phyloP scores from a whole-genome alignment of 2,797 vertebrate species.

The Microhierax caerulescens region DNA sequence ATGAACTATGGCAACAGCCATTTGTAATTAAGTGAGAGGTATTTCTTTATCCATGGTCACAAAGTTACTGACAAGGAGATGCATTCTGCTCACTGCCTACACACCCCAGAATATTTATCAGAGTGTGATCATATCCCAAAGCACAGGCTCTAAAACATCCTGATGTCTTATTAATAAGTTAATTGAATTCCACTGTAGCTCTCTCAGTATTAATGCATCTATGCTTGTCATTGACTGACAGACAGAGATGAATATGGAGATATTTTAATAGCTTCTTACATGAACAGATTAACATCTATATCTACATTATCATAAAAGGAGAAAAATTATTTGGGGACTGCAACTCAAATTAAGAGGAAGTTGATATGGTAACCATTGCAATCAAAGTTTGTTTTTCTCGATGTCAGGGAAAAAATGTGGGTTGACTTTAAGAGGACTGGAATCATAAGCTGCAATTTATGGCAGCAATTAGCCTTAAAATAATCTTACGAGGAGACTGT shows the following conservation, averaged over 20 bases:
- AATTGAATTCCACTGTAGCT: conserved; percentile 64
- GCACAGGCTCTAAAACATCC: conserved; percentile 54
- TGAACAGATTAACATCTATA: conserved; percentile 53
- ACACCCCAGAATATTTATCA: conserved; percentile 35
- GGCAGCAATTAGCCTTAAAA: conserved; percentile 10
- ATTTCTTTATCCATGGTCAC: background rate
- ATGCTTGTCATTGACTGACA: conserved; percentile 68
- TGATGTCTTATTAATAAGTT: conserved; percentile 70
- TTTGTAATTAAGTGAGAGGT: background rate
- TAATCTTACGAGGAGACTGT: background rate
- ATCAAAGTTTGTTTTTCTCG: conserved; percentile 16
- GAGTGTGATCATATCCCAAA: conserved; percentile 32
- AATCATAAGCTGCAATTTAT: conserved; percentile 28
- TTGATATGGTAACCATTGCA: conserved; percentile 33
- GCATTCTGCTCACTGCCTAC: background rate
- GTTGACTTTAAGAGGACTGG: background rate
- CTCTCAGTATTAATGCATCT: conserved; percentile 44
- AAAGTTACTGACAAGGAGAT: conserved; percentile 27
- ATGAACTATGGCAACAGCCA: background rate
- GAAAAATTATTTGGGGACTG: conserved; percentile 46
- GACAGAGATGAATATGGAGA: conserved; percentile 61
- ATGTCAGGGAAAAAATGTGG: background rate
- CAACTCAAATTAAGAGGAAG: conserved; percentile 29
- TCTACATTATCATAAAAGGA: conserved; percentile 53
- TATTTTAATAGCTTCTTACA: conserved; percentile 64